Evolutionary conservation across 2,113 vertebrate species (phyloP).

Genomic region (Phaetusa simplex): DNA sequence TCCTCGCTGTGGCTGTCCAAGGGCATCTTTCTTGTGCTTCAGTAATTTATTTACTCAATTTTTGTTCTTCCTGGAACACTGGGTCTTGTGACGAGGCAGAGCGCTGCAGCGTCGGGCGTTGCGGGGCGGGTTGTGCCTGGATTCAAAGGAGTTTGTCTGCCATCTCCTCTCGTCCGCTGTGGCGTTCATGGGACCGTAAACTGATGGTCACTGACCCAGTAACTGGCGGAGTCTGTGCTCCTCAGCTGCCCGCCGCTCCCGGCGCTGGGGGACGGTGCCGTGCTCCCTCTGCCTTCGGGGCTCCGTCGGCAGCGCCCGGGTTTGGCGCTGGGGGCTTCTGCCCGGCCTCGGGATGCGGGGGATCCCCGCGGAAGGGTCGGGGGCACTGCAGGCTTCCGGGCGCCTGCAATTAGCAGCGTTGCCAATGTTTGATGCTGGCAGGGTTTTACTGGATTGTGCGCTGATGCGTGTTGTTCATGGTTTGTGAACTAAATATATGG

Average conservation of each 20-base stretch:
- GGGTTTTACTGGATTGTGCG: rapidly evolving
- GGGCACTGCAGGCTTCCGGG: neutral
- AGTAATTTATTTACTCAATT: neutral
- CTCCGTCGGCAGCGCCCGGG: neutral
- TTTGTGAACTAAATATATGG: neutral
- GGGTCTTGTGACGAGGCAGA: neutral
- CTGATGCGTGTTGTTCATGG: neutral
- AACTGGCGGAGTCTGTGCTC: neutral
- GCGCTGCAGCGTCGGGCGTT: neutral
- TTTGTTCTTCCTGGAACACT: neutral
- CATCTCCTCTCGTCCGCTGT: neutral
- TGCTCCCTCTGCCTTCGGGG: rapidly evolving
- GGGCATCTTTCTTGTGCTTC: neutral
- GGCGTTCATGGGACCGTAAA: neutral
- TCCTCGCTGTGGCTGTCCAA: neutral
- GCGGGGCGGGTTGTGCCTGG: neutral
- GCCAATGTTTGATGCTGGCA: rapidly evolving
- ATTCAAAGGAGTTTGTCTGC: neutral
- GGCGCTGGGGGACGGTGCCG: rapidly evolving
- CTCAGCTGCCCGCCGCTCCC: neutral
- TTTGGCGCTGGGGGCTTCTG: rapidly evolving
- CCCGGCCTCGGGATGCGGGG: neutral
- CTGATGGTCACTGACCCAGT: neutral
- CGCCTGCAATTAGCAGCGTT: rapidly evolving
- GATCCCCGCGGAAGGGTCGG: neutral